A percentile compares a stretch with the other conserved stretches of the same genome.
These are phyloP conservation scores for Ptilodon capucinus DNA, from an alignment of 2,888 invertebrate species.

Conservation along the genomic window DNA sequence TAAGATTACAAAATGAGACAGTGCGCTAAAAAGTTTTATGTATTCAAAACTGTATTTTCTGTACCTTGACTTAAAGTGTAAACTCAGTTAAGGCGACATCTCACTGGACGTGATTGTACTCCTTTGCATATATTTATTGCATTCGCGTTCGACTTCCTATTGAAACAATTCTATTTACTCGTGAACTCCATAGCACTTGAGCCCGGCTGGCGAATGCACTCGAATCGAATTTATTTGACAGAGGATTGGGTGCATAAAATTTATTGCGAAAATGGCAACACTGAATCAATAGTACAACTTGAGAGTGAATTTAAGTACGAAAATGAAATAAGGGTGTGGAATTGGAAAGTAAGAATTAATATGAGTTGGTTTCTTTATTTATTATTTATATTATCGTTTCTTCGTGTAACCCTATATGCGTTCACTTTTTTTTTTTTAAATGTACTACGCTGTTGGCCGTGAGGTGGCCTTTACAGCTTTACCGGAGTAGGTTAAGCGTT, in stretches of 20 bases:
- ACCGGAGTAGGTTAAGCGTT: no score
- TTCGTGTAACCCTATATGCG: no score
- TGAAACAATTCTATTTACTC: constrained; percentile 64
- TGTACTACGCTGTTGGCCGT: no score
- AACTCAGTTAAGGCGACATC: background rate
- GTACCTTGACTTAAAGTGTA: no score
- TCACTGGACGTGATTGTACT: background rate
- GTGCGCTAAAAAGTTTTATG: no score
- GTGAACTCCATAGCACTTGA: constrained; percentile 38
- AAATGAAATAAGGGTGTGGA: background rate
- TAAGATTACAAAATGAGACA: no score
- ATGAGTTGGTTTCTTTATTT: no score
- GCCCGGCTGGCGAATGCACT: constrained; percentile 48
- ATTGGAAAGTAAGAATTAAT: background rate
- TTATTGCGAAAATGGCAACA: constrained; percentile 49
- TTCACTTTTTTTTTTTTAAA: no score
- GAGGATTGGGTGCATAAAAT: constrained; percentile 59
- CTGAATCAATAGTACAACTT: constrained; percentile 33
- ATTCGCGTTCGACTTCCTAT: constrained; percentile 25
- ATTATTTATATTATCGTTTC: no score
- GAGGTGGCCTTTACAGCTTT: no score
- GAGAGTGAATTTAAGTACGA: constrained; percentile 1
- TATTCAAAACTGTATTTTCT: background rate
- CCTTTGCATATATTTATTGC: background rate
- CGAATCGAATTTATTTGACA: constrained; percentile 62